Conservation (phyloP, 1,140 invertebrate genomes). For the Brachionus rotundiformis region DNA sequence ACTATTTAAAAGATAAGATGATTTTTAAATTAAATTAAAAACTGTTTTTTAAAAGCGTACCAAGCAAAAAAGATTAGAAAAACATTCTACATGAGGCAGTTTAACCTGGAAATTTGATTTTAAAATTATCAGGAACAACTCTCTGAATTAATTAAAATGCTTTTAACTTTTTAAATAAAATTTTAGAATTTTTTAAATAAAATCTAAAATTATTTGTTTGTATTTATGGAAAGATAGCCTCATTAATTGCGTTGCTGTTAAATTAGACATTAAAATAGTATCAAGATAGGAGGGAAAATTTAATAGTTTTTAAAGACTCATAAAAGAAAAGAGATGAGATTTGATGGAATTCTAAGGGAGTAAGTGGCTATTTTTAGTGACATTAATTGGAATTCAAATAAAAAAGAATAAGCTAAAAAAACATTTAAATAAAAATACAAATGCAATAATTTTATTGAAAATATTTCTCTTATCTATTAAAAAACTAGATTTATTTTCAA, state of each 20-base stretch:
- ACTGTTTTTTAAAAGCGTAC: background rate
- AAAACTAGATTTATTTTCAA: too few relatives aligned
- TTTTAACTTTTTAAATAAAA: background rate
- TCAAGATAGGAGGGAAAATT: background rate
- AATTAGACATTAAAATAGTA: background rate
- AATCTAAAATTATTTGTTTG: background rate
- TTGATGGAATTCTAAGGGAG: background rate
- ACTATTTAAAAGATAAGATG: conserved; percentile 3
- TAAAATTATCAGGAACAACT: too few relatives aligned
- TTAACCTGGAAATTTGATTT: background rate
- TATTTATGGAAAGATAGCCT: background rate
- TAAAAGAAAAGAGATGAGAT: background rate
- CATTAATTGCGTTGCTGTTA: background rate
- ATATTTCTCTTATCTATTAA: too few relatives aligned
- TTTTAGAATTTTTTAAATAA: background rate
- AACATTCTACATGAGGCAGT: background rate
- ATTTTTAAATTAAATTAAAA: background rate
- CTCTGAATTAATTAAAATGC: background rate
- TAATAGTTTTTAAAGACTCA: background rate
- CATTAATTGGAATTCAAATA: background rate
- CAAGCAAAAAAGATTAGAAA: background rate
- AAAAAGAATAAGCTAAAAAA: background rate
- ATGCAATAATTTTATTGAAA: too few relatives aligned
- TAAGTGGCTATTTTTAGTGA: background rate
- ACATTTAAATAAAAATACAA: background rate